phyloP scores from a whole-genome alignment of 2,113 vertebrate genomes.

The Antechinus stuartii region DNA sequence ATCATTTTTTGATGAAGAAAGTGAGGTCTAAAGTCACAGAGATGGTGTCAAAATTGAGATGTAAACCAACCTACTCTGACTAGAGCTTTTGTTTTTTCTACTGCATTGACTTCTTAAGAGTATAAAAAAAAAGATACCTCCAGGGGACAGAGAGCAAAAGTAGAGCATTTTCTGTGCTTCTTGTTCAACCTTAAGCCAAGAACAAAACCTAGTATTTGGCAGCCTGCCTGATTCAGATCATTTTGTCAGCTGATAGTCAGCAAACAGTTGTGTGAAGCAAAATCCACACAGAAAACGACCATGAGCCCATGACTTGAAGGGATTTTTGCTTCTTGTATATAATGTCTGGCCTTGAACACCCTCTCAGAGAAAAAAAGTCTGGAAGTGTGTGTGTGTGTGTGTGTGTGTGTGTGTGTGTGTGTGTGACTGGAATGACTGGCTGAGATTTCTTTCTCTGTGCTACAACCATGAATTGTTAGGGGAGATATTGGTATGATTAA shows the following conservation, averaged over 20 bases:
- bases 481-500: constrained; percentile 1
- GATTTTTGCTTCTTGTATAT: constrained; percentile 1
- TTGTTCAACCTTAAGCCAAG: not conserved
- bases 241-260: not conserved
- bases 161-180: not conserved
- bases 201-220: not conserved
- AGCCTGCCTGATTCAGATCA: not conserved
- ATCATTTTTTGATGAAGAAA: not conserved
- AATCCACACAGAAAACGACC: constrained; percentile 24
- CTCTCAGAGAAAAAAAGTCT: not conserved
- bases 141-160: not conserved
- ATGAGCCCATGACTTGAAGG: constrained; percentile 20
- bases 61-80: not conserved
- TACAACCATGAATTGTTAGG: not conserved
- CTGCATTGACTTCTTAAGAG: not conserved
- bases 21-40: not conserved
- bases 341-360: not conserved
- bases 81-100: not conserved
- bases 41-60: not conserved
- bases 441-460: not conserved
- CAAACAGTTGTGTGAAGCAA: constrained; percentile 19
- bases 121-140: not conserved
- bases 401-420: not conserved
- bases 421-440: not conserved
- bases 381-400: too few species aligned